These are phyloP conservation scores for Chaitophorus viminalis DNA, from an alignment of 2,888 invertebrate species.

Conservation along the genomic window DNA sequence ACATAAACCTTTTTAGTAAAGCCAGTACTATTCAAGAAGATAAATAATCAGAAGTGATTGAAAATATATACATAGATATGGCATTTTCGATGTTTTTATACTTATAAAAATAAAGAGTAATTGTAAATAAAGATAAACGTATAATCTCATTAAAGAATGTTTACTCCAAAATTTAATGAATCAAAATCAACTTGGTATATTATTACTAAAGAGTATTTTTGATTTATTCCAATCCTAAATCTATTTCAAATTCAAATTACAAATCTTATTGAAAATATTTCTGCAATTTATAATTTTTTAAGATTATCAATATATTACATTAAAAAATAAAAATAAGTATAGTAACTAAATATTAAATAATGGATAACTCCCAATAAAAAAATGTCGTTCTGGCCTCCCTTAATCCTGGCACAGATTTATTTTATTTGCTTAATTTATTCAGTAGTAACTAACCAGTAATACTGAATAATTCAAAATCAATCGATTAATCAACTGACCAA, in stretches of 20 bases:
- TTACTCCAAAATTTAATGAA: too few relatives aligned
- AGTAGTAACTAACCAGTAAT: neutral
- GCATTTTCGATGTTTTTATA: too few relatives aligned
- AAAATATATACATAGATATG: neutral
- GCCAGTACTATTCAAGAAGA: neutral
- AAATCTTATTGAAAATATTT: neutral
- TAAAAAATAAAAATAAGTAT: neutral
- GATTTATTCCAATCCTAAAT: too few relatives aligned
- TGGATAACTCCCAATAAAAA: neutral
- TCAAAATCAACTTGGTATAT: neutral
- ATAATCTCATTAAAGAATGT: too few relatives aligned
- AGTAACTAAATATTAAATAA: neutral
- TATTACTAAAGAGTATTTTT: neutral
- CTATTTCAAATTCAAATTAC: neutral
- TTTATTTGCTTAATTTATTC: neutral
- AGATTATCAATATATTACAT: neutral
- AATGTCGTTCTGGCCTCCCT: neutral
- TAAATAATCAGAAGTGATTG: neutral
- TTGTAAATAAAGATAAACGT: too few relatives aligned
- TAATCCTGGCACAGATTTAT: neutral
- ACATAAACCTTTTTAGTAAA: neutral
- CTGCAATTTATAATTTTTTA: neutral
- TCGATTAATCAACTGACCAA: neutral
- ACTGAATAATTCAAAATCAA: slow-evolving; percentile 1
- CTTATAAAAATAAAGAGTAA: too few relatives aligned